Evolutionary conservation across 2,797 vertebrate species (phyloP), one percentile per base, ranked within the genome.

Genomic region (Mormyrops attenuatus): DNA sequence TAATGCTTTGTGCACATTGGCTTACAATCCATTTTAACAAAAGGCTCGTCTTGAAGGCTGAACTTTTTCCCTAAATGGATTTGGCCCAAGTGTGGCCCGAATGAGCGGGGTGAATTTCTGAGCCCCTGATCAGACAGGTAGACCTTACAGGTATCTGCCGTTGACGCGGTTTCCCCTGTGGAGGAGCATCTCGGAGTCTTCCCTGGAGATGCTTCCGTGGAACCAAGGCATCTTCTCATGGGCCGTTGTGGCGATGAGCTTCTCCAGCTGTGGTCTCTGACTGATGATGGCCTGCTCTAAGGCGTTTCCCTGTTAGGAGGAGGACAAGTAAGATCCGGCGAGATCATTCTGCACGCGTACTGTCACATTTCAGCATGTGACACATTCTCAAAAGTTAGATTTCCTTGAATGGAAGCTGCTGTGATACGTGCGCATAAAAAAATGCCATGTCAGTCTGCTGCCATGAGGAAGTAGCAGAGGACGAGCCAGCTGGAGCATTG

Each of bases 181-280:
- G 41, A 99, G 96, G 47, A 96, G 92, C 0, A 95, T 94, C 85
- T 99, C 98, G 0, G 97, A 98, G 49, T 97, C 96, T 0, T 97
- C 97, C 3, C 98, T 95, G 11, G 96, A 95, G 84, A 99, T 98
- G 8, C 92, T 92, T 6, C 97, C 98, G 0, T 99, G 99, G 94
- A 98, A 99, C 98, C 99, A 99, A 0, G 98, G 98, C 98, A 99
- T 99, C 91, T 94, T 97, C 90, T 99, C 97, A 44, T 99, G 99
- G 41, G 98, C 98, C 0, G 97, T 98, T 92, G 97, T 98, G 90
- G 98, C 97, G 1, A 99, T 98, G 82, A 98, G 90, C 92, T 99
- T 99, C 94, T 99, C 98, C 93, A 99, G 94, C 90, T 98, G 97
- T 60, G 98, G 98, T 88, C 97, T 97, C 94, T 99, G 98, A 92